Evolutionary conservation across 2,888 invertebrate genomes (phyloP), one percentile per base, ranked within the genome.

Genomic region (Ommatoiulus sabulosus): DNA sequence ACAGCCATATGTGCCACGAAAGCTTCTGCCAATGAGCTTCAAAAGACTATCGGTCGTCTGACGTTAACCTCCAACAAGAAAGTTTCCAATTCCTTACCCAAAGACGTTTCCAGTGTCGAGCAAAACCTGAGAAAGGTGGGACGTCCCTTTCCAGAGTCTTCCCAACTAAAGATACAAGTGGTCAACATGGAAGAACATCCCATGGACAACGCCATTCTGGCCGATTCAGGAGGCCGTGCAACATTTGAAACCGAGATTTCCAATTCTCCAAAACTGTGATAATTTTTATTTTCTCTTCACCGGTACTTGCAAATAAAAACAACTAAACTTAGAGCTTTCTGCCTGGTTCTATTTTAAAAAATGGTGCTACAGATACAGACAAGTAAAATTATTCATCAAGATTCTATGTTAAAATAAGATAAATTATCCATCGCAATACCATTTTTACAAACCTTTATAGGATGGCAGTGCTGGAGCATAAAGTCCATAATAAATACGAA

Each of bases 111-210:
- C 12, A 84, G 20, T 5, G 84, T 44, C 17, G 84, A 84, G 17
- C 35, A 84, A 43, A 84, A 84, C 44, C 17, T 84, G 12, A n/a
- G 84, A 84, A 84, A 84, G 20, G 84, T 84, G 24, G 57, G 57
- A 15, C 57, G 57, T 17, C 57, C 57, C 17, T 57, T 15, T 17
- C 57, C 57, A 17, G 57, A 57, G 17, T 15, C 57, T 57, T 57
- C 57, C 57, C 57, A 57, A 17, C 57, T 57, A 10, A 57, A 57
- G 57, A 57, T 57, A 0, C 57, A 57, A 57, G 57, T 57, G 12
- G 57, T 17, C 1, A 57, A 57, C 3, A 0, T 57, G 57, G 57
- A 57, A 15, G 57, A 57, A 5, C 8, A 5, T 10, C 57, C 8
- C 57, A 15, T 57, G 15, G 57, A 57, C 57, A 57, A 57, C 57